Evolutionary conservation across 2,888 invertebrate species (phyloP).

Genomic region (Cryptocephalus primarius): DNA sequence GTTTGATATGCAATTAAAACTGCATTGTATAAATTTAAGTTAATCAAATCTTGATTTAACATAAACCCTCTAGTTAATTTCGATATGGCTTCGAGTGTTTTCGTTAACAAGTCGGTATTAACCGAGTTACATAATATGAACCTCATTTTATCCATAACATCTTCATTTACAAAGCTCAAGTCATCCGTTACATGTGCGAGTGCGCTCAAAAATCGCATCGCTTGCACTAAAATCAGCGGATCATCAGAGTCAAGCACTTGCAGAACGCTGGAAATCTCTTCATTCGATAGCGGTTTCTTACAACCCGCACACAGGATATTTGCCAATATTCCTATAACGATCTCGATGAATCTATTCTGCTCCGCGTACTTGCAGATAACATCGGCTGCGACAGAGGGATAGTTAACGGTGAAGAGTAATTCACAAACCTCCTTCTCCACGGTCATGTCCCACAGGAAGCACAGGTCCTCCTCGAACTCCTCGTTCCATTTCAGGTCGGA

Average conservation of each 20-base stretch:
- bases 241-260: slow-evolving; percentile 53
- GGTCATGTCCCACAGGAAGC: slow-evolving; percentile 79
- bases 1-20: slow-evolving; percentile 19
- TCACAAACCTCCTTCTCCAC: slow-evolving; percentile 64
- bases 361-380: slow-evolving; percentile 40
- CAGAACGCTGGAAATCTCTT: slow-evolving; percentile 45
- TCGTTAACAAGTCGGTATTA: slow-evolving; percentile 47
- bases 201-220: slow-evolving; percentile 55
- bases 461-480: slow-evolving; percentile 61
- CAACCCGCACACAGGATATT: slow-evolving; percentile 63
- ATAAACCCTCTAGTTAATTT: slow-evolving; percentile 23
- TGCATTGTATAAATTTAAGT: slow-evolving; percentile 14
- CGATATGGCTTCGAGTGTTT: slow-evolving; percentile 46
- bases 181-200: slow-evolving; percentile 35
- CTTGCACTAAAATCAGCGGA: slow-evolving; percentile 59
- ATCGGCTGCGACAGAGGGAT: slow-evolving; percentile 52
- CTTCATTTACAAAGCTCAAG: slow-evolving; percentile 38
- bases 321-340: slow-evolving; percentile 71
- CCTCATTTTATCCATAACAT: slow-evolving; percentile 48
- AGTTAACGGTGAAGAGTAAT: slow-evolving; percentile 56
- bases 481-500: slow-evolving; percentile 47
- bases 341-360: slow-evolving; percentile 54
- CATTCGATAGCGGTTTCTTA: slow-evolving; percentile 43
- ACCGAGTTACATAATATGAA: slow-evolving; percentile 68
- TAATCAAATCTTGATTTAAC: slow-evolving; percentile 15